phyloP scores from a whole-genome alignment of 2,797 vertebrate species.

The Vultur gryphus region DNA sequence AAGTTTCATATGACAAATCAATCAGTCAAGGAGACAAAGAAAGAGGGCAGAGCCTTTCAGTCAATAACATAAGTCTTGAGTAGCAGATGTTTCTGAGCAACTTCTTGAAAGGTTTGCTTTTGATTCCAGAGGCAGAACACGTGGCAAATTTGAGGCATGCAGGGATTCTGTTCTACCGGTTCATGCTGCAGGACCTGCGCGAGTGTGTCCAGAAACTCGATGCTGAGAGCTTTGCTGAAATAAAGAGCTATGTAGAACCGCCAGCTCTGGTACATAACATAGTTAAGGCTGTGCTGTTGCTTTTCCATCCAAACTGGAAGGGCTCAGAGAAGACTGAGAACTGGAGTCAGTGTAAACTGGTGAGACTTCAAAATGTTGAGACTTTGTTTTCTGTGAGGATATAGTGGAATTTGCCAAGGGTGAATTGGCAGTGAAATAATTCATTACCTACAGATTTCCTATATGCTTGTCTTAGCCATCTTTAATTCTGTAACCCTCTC shows the following conservation, averaged over 20 bases:
- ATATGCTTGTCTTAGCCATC: not conserved
- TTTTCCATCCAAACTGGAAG: conserved; percentile 67
- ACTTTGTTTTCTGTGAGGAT: not conserved
- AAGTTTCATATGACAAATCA: not conserved
- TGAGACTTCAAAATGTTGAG: conserved; percentile 24
- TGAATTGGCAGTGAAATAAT: not conserved
- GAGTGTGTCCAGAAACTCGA: conserved; percentile 50
- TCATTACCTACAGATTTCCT: not conserved
- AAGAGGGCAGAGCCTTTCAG: not conserved
- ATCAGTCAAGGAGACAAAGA: not conserved
- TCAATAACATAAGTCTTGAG: not conserved
- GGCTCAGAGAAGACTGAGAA: conserved; percentile 27
- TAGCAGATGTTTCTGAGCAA: not conserved
- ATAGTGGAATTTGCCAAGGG: not conserved
- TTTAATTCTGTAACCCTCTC: not conserved
- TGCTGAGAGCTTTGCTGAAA: conserved; percentile 48
- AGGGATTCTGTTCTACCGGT: conserved; percentile 70
- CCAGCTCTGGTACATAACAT: conserved; percentile 41
- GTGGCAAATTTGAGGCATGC: conserved; percentile 17
- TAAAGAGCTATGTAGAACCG: conserved; percentile 37
- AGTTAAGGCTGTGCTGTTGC: conserved; percentile 66
- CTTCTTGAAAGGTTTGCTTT: not conserved
- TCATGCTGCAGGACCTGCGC: conserved; percentile 76
- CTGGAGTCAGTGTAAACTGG: conserved; percentile 72
- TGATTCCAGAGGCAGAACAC: conserved; percentile 70